Conservation (phyloP, 1,140 invertebrate genomes). For the Meteorus sp. region DNA sequence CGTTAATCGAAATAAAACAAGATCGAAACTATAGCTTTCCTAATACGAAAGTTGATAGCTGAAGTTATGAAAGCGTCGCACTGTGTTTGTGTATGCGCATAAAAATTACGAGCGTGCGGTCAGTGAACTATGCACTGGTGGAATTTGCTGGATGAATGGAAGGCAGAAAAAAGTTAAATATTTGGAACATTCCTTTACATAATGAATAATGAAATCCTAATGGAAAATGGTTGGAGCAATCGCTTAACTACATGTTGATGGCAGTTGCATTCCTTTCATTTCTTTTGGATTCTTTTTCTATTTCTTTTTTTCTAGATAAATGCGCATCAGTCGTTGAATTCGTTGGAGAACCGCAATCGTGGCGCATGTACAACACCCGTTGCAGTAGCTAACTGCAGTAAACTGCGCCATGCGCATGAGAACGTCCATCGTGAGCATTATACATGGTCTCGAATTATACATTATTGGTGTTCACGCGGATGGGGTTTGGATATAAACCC, state of each 20-base stretch:
- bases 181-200: too few species aligned
- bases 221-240: too few species aligned
- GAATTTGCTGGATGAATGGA: too few species aligned
- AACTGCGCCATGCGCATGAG: slow-evolving; percentile 10
- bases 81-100: slow-evolving; percentile 4
- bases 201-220: too few species aligned
- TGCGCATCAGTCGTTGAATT: not conserved
- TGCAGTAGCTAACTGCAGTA: slow-evolving; percentile 12
- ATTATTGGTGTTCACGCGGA: not conserved
- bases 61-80: too few species aligned
- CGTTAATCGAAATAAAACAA: slow-evolving; percentile 12
- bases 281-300: not conserved
- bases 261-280: too few species aligned
- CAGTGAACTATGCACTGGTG: too few species aligned
- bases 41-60: too few species aligned
- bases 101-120: too few species aligned
- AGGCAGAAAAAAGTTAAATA: too few species aligned
- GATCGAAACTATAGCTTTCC: slow-evolving; percentile 27
- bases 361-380: slow-evolving; percentile 2
- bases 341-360: not conserved
- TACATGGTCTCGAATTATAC: not conserved
- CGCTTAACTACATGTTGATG: too few species aligned
- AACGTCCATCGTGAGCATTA: not conserved
- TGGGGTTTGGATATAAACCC: too few species aligned
- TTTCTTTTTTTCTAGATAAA: not conserved